Evolutionary conservation across 2,888 invertebrate genomes (phyloP).

Genomic region (Quadroppia sp.): DNA sequence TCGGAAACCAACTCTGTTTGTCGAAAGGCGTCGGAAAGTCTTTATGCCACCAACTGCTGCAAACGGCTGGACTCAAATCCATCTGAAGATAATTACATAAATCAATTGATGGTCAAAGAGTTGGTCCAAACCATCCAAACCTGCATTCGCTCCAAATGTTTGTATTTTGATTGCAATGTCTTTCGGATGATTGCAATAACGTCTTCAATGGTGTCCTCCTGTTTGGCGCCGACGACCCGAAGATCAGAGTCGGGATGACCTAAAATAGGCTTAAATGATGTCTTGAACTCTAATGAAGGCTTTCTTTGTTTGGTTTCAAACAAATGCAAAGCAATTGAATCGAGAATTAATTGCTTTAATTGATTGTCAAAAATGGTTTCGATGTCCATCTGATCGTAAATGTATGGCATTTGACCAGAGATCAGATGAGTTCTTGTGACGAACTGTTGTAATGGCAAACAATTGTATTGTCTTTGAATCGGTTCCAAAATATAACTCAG

Average conservation of each 20-base stretch:
- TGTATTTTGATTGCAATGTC: background rate
- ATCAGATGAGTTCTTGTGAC: slow-evolving; percentile 73
- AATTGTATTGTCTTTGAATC: slow-evolving; percentile 60
- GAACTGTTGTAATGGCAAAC: slow-evolving; percentile 66
- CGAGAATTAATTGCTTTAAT: slow-evolving; percentile 18
- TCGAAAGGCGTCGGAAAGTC: slow-evolving; percentile 35
- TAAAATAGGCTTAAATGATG: background rate
- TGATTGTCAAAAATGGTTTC: background rate
- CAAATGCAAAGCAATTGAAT: slow-evolving; percentile 31
- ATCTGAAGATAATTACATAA: background rate
- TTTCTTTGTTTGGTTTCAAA: slow-evolving; percentile 30
- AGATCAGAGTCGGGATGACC: background rate
- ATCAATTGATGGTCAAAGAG: slow-evolving; percentile 17
- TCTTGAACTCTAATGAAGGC: slow-evolving; percentile 25
- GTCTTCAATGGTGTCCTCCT: slow-evolving; percentile 37
- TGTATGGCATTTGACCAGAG: slow-evolving; percentile 51
- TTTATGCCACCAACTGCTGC: slow-evolving; percentile 36
- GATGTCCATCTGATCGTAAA: slow-evolving; percentile 8
- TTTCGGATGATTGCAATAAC: slow-evolving; percentile 8
- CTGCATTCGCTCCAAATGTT: background rate
- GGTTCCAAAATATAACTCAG: slow-evolving; percentile 21
- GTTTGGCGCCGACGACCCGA: background rate
- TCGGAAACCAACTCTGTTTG: slow-evolving; percentile 20
- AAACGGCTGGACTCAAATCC: slow-evolving; percentile 32
- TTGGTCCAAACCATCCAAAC: background rate